Evolutionary conservation across 2,113 vertebrate species (phyloP), one percentile per base, ranked within the genome.

Genomic region (Atlantisia rogersi): DNA sequence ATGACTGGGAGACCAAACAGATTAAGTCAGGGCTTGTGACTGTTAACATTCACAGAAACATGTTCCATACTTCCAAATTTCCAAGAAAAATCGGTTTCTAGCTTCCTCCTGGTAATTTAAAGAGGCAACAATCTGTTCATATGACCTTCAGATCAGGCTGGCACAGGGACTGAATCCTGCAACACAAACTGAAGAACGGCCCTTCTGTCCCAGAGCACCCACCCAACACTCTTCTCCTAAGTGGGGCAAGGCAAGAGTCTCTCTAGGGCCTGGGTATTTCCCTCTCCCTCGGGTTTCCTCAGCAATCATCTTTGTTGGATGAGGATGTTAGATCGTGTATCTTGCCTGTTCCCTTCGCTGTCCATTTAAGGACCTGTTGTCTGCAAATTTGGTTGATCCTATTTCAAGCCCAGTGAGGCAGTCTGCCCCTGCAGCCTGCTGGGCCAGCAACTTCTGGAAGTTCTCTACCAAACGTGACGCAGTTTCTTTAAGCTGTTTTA

Each of bases 91-190:
- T 7, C 79, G 46, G 69, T 86, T 88, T 75, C 79, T 71, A 88
- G 48, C 73, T 95, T 95, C 88, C 60, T 75, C 93, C 73, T 90
- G 90, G 73, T 84, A 78, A 81, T 86, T 90, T 90, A 65, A 81
- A 90, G 80, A 94, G 42, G 82, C 78, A 93, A 46, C 87, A 78
- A 68, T 87, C 93, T 94, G 87, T 92, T 84, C 69, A 53, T 37
- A 39, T 31, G 65, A 92, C 92, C 82, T 93, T 90, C 94, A 86
- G 73, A 78, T 48, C 0, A 3, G 50, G 53, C 68, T 93, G 69
- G 37, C 60, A 84, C 32, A 81, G 65, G 44, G 53, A 83, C 46
- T 40, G 52, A 71, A 60, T 83, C 65, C 21, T 87, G 40, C 46
- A 56, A 14, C 37, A 64, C 75, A 78, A 81, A 21, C 8, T 26